Evolutionary conservation across 2,113 vertebrate species (phyloP).

Genomic region (Leucosticte australis): DNA sequence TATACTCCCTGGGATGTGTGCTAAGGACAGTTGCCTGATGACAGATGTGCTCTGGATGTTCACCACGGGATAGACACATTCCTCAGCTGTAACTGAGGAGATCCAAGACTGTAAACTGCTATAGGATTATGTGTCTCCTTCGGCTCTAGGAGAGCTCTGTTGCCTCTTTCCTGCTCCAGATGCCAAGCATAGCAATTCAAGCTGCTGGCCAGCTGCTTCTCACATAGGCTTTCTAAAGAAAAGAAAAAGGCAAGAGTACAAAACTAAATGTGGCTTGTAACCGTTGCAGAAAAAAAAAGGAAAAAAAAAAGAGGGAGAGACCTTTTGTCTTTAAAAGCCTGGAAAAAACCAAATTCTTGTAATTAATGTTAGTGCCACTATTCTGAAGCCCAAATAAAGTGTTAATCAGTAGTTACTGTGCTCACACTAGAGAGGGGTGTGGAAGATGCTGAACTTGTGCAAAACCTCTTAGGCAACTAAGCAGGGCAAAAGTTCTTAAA

Average conservation of each 20-base stretch:
- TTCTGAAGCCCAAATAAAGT: not conserved
- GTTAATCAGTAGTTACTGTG: not conserved
- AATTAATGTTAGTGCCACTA: not conserved
- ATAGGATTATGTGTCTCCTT: not conserved
- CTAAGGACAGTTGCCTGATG: not conserved
- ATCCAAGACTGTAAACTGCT: not conserved
- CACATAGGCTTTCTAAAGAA: not conserved
- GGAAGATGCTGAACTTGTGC: not conserved
- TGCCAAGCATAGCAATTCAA: not conserved
- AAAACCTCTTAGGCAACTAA: not conserved
- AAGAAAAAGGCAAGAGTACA: not conserved
- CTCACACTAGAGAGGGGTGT: not conserved
- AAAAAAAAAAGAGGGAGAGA: not conserved
- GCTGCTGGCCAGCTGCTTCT: not conserved
- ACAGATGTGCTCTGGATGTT: not conserved
- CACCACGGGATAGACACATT: not conserved
- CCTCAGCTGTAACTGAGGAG: not conserved
- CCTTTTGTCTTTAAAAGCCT: not conserved
- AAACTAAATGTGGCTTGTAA: not conserved
- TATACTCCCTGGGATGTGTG: not conserved
- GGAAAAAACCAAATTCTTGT: accelerated
- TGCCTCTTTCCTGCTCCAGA: not conserved
- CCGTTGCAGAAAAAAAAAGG: not conserved
- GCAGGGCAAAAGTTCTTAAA: not conserved
- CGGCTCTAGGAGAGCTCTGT: not conserved